Evolutionary conservation across 2,113 vertebrate genomes (phyloP).

Genomic region (Pygoscelis antarcticus): DNA sequence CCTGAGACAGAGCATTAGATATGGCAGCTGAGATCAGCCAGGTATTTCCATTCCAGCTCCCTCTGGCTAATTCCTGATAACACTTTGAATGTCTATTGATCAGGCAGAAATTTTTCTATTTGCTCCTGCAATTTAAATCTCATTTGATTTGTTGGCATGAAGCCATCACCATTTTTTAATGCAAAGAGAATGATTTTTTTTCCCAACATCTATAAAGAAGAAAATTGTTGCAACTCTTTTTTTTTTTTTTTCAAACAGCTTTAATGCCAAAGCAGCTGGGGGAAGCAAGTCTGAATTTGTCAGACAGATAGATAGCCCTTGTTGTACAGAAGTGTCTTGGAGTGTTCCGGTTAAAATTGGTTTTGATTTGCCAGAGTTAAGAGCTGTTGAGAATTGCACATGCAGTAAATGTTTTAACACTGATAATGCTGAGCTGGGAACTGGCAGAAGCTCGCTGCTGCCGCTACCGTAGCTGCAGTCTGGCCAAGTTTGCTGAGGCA

Average conservation of each 20-base stretch:
- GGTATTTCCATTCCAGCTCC: not conserved
- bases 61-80: slow-evolving; percentile 10
- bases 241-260: not conserved
- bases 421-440: slow-evolving; percentile 37
- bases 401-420: slow-evolving; percentile 60
- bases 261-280: slow-evolving; percentile 24
- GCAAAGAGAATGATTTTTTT: not conserved
- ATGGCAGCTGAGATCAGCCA: not conserved
- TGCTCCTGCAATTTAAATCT: slow-evolving; percentile 17
- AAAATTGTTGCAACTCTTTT: not conserved
- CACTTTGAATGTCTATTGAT: slow-evolving; percentile 21
- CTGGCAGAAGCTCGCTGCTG: not conserved
- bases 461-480: not conserved
- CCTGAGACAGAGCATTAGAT: not conserved
- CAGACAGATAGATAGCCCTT: slow-evolving; percentile 46
- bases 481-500: slow-evolving; percentile 19
- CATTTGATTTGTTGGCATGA: slow-evolving; percentile 19
- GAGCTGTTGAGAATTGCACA: slow-evolving; percentile 56
- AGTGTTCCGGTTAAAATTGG: slow-evolving; percentile 62
- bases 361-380: slow-evolving; percentile 60
- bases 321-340: slow-evolving; percentile 32
- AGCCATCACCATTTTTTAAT: not conserved
- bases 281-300: slow-evolving; percentile 44
- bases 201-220: not conserved
- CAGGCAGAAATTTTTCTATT: slow-evolving; percentile 11